Evolutionary conservation across 2,888 invertebrate species (phyloP), one percentile per base, ranked within the genome.

Genomic region (Baccha elongata): DNA sequence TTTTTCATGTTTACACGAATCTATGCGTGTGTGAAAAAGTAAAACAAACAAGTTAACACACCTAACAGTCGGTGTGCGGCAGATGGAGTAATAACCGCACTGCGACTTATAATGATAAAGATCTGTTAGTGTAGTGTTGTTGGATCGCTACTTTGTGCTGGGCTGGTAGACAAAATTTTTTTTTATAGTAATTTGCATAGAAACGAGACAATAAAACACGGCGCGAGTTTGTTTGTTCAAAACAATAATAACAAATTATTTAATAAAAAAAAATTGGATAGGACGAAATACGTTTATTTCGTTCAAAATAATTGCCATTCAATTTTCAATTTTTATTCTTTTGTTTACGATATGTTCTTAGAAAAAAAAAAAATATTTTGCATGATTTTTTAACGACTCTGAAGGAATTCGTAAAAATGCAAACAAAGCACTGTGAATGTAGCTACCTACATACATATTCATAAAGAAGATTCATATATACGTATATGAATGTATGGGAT

Each of bases 21-120:
- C 48, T 46, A 40, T 26, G 60, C 32, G 64, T 76, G 32, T 79
- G 62, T 79, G 68, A 53, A 37, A 52, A 68, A 48, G 55, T 79
- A 68, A 68, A 79, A 68, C 67, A 62, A 73, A 68, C 73, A 73
- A 73, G 67, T 73, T 73, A 62, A 62, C 79, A 79, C 73, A 73
- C 62, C 60, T 73, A 73, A n/a, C 32, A 10, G 13, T 64, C 32
- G 35, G 29, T 53, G 21, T 53, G 53, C 44, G 44, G 26, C 44
- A 44, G 62, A 62, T 46, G 62, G 48, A 62, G 62, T 60, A 67
- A 75, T 52, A 60, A 60, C 60, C 60, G 29, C 68, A 62, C 46
- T 75, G 52, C 67, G 69, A 58, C 46, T 55, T 74, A 4, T 32
- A 64, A 40, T 58, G 52, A 4, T 32, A 64, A 40, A 58, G 52